Conservation (phyloP, 2,113 vertebrate genomes). For the Hemicordylus capensis region DNA sequence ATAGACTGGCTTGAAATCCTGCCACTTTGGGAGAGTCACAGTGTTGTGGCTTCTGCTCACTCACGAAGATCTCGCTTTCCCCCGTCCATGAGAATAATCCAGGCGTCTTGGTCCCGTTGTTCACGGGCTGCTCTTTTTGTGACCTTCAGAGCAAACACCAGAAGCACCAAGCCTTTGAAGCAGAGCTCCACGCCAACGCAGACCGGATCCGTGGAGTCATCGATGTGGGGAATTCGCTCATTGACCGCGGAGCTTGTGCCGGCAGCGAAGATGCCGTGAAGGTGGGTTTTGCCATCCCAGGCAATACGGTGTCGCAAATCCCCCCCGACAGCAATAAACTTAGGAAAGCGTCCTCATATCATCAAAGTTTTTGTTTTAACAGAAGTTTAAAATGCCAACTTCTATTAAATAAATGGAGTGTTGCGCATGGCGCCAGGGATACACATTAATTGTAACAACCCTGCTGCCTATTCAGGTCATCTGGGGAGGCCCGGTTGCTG, state of each 20-base stretch:
- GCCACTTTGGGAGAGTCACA: not conserved
- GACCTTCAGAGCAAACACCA: constrained; percentile 93
- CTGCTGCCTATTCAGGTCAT: too few species aligned
- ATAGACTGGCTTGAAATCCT: not conserved
- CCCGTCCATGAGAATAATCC: constrained; percentile 34
- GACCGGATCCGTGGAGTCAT: constrained; percentile 96
- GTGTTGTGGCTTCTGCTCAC: not conserved
- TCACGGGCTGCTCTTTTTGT: not conserved
- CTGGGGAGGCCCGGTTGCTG: too few species aligned
- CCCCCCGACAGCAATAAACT: accelerated
- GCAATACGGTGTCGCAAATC: too few species aligned
- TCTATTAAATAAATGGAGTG: too few species aligned
- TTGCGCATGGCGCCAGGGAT: too few species aligned
- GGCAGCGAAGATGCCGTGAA: constrained; percentile 97
- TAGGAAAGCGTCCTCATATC: not conserved
- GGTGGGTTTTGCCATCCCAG: constrained; percentile 68
- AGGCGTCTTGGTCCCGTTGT: not conserved
- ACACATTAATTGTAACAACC: too few species aligned
- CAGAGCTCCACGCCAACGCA: constrained; percentile 95
- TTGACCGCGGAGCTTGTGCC: constrained; percentile 93
- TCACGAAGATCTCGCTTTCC: not conserved
- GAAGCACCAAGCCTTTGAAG: constrained; percentile 98
- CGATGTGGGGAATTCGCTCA: constrained; percentile 94
- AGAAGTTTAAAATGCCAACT: too few species aligned
- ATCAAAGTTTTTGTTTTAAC: not conserved